Base-by-base conservation (phyloP, 2,113 vertebrate species). In the Protobothrops mucrosquamatus region DNA sequence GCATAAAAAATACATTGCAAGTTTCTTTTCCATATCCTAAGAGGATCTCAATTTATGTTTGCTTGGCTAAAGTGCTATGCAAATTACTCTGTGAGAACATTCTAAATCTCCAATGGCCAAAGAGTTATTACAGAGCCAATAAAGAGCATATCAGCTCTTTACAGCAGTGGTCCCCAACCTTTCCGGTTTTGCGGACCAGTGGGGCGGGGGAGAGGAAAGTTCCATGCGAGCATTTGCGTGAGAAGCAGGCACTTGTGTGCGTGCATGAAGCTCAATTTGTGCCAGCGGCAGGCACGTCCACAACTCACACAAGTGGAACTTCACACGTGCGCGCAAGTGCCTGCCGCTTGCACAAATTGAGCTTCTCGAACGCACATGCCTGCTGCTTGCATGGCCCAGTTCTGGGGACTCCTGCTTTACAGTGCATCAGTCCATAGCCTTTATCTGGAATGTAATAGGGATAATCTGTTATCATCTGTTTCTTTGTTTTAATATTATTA, bases 271-370 rank as follows among this genome's bases (percentile, higher is more conserved):
- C 29, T 69, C 29, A 29, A n/a, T n/a, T n/a, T 69, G 12, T 69
- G 29, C n/a, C 29, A n/a, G 61, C 61, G 2, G 12, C 29, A n/a
- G 12, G 4, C 0, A 2, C 0, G 12, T 24, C 29, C 2, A 0
- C 4, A 11, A 5, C 61, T 69, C 12, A 3, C 29, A 69, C 61
- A 69, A 69, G n/a, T n/a, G 12, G 12, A 69, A 12, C 29, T 69
- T 69, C 61, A 69, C 4, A n/a, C 29, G n/a, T 69, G 61, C 0
- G 2, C 1, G 0, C 11, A 0, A 64, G 61, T 64, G 61, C 61
- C 26, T 11, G 1, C 12, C 12, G 12, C 29, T n/a, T 14, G 61
- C 12, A 9, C 12, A 69, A 69, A 69, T n/a, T 69, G 12, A 15
- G 12, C 1, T 4, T 2, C n/a, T 12, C 2, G 4, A 69, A 8